These are phyloP conservation scores for honey bee (Apis mellifera) DNA, from an alignment of 1,140 invertebrate species.

Conservation along the genomic window DNA sequence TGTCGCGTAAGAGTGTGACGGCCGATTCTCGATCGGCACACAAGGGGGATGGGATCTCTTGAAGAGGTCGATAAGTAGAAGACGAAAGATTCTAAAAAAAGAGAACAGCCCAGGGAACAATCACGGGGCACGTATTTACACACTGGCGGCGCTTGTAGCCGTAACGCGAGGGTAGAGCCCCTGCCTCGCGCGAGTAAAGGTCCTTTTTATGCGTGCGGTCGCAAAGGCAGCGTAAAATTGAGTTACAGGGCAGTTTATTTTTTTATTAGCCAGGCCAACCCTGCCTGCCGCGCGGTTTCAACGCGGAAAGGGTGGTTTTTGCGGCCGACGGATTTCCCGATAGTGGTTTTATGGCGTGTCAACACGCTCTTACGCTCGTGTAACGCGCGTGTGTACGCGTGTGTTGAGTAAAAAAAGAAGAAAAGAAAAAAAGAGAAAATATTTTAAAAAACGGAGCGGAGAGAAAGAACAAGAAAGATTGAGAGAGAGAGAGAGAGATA, in stretches of 20 bases:
- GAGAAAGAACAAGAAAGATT: conserved; percentile 2
- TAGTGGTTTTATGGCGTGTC: conserved; percentile 80
- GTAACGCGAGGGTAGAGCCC: conserved; percentile 67
- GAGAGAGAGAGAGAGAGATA: conserved; percentile 37
- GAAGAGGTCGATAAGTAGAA: conserved; percentile 26
- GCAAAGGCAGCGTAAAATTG: conserved; percentile 77
- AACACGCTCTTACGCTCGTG: conserved; percentile 76
- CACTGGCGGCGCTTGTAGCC: conserved; percentile 52
- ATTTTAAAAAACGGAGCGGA: neutral
- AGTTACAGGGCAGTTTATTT: conserved; percentile 80
- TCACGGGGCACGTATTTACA: conserved; percentile 63
- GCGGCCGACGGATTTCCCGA: conserved; percentile 79
- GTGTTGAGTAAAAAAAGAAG: conserved; percentile 52
- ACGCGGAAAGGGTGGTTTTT: conserved; percentile 75
- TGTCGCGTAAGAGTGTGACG: neutral
- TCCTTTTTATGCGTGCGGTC: conserved; percentile 66
- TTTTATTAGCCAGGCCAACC: conserved; percentile 75
- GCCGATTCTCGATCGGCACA: neutral
- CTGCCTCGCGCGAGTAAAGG: conserved; percentile 62
- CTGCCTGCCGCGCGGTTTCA: conserved; percentile 64
- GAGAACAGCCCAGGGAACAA: conserved; percentile 57
- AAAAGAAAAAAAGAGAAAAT: neutral
- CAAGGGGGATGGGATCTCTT: neutral
- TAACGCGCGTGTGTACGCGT: neutral
- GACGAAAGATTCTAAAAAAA: conserved; percentile 62